Base-by-base conservation (phyloP, 2,113 vertebrate species). In the Pongo pygmaeus region DNA sequence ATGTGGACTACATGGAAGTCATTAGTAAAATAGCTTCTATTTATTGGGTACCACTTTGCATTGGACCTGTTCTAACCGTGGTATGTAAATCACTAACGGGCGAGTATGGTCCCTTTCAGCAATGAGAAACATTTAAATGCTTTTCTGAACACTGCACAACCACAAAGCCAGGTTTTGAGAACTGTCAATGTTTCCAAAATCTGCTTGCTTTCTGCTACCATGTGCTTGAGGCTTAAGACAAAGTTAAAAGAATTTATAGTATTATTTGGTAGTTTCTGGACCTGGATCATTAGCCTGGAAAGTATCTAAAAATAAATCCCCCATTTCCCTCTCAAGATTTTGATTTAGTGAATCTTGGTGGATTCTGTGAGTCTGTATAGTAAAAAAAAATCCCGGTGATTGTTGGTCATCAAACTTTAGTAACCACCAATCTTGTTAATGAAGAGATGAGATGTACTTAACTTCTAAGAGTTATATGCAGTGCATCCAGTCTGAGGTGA, bases 321-420 rank as follows among this genome's bases (percentile, higher is more conserved):
- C 35, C 18, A 18, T 52, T 80, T 40, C 40, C 18, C 86, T 67
- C 32, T 84, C 69, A 86, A 40, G 78, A 80, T 94, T 92, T 46
- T 75, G 43, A 69, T 72, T 79, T 17, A 59, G 30, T 43, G 78
- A 52, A 22, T 89, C 27, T 70, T 43, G 3, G 43, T 91, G 13
- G 22, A 16, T 46, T 59, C 46, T 94, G n/a, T 6, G 32, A 78
- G 43, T 74, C 52, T 92, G 3, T 91, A 1, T 89, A 10, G 93
- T 79, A 30, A 64, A 89, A 96, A 89, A 96, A 91, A 92, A 67
- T 38, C 10, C 35, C 89, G 50, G 48, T 93, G 48, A 87, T 93
- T 35, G 35, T 95, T 95, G 55, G 40, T 86, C 38, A 50, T 86
- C 8, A 46, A 69, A 59, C 8, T 79, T 57, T 67, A 64, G 67